Base-by-base conservation (phyloP, 2,888 invertebrate species). In the Synergus gifuensis region DNA sequence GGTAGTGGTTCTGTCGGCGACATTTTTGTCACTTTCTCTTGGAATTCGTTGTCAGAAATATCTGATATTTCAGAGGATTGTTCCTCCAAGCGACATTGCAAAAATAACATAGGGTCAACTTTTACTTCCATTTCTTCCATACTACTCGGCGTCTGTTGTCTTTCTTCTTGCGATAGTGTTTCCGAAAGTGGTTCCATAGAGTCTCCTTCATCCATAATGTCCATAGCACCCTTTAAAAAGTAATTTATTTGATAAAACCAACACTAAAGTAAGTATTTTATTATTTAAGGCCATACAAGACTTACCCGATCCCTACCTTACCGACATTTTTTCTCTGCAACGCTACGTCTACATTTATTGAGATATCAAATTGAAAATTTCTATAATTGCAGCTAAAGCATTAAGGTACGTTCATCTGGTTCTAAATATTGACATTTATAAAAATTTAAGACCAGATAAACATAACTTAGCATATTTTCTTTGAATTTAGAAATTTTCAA, bases 91-190 rank as follows among this genome's bases (percentile, higher is more conserved):
- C 94, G 91, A 77, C 92, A 95, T 86, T 95, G 94, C 67, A 95
- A 90, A 85, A 95, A 94, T 89, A 95, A 92, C 95, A 95, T 95
- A 5, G 96, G 95, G 89, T 96, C 96, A 0, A 96, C 94, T 88
- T 94, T 94, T 0, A 96, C 94, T 93, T 96, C 95, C 94, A 96
- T 94, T 92, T 95, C 94, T 77, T 92, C 92, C 84, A 87, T 92
- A 69, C 87, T 90, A 28, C 22, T 28, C n/a, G 89, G 85, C 62
- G 87, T 84, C 73, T 86, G 84, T 69, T 83, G 82, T 77, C 87
- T 87, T 54, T 89, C 89, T 22, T 88, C 86, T 77, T 88, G 88
- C 1, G 80, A 81, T 28, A 83, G 54, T 40, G 77, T 66, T 64
- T 85, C 83, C n/a, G 83, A 81, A 76, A 86, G 49, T 73, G 69